Percentiles rank a stretch among this genome's conserved stretches.
Conservation (phyloP, 2,797 vertebrate genomes). For the Anisognathus igniventris region DNA sequence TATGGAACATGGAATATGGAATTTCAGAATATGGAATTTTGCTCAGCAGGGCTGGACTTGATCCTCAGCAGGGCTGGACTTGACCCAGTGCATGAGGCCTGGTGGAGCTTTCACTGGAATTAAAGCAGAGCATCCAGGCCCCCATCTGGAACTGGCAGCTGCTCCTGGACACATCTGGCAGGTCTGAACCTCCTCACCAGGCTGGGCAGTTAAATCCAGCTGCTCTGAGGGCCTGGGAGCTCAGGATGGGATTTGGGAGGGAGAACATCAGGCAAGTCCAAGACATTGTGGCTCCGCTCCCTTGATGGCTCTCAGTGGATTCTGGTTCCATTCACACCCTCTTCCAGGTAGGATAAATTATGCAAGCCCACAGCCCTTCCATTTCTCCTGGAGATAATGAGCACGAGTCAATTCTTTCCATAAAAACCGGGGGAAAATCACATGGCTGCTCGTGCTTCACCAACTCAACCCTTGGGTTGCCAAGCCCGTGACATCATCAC, state of each 20-base stretch:
- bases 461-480: constrained; percentile 43
- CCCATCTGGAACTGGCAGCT: not conserved
- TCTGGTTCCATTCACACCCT: not conserved
- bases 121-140: not conserved
- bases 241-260: not conserved
- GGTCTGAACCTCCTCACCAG: not conserved
- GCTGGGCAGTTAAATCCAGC: not conserved
- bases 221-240: not conserved
- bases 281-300: not conserved
- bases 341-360: not conserved
- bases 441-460: constrained; percentile 41
- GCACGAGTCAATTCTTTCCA: not conserved
- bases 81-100: rapidly evolving
- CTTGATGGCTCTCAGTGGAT: not conserved
- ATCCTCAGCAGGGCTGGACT: not conserved
- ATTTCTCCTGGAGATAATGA: not conserved
- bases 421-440: not conserved
- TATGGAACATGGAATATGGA: too few relatives aligned
- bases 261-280: rapidly evolving
- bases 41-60: not conserved
- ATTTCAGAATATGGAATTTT: not conserved
- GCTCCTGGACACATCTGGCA: not conserved
- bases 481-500: constrained; percentile 77
- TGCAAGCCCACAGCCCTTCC: not conserved
- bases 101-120: not conserved